Percentiles rank a stretch among this genome's conserved stretches.
Evolutionary conservation across 92 coral and sea anemone species (phyloP).

Genomic region (Galaxea fascicularis): DNA sequence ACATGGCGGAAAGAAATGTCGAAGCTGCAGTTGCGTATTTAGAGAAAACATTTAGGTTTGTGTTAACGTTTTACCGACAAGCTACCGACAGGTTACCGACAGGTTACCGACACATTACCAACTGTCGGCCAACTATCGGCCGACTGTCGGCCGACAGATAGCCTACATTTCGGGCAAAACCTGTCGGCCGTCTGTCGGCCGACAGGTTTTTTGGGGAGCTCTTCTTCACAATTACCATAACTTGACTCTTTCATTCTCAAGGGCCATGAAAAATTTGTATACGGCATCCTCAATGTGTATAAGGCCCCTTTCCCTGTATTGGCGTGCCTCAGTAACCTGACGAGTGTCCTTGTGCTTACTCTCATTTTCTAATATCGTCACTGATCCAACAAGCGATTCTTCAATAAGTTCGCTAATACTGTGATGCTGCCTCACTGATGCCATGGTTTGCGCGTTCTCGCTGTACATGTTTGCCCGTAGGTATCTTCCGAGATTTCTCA

Average conservation of each 20-base stretch:
- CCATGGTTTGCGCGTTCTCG: conserved; percentile 5
- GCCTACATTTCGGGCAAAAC: no score
- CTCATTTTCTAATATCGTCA: background rate
- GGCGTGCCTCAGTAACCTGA: conserved; percentile 20
- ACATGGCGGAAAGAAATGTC: no score
- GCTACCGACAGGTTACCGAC: no score
- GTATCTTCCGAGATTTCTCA: conserved; percentile 16
- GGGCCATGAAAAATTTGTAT: background rate
- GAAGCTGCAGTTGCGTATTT: no score
- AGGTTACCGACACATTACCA: no score
- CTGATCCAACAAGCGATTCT: conserved; percentile 20
- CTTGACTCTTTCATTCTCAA: background rate
- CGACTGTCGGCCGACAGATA: no score
- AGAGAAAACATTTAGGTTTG: no score
- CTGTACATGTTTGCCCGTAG: conserved; percentile 10
- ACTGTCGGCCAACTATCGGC: no score
- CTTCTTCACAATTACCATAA: no score
- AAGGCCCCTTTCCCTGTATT: conserved; percentile 26
- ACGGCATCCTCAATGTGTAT: conserved; percentile 35
- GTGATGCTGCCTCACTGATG: background rate
- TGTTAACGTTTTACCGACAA: no score
- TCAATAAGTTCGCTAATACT: conserved; percentile 27
- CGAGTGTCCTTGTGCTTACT: conserved; percentile 4
- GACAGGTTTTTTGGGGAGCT: no score
- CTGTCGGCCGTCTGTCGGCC: no score